phyloP scores from a whole-genome alignment of 2,113 vertebrate species.

The Peromyscus polionotus region DNA sequence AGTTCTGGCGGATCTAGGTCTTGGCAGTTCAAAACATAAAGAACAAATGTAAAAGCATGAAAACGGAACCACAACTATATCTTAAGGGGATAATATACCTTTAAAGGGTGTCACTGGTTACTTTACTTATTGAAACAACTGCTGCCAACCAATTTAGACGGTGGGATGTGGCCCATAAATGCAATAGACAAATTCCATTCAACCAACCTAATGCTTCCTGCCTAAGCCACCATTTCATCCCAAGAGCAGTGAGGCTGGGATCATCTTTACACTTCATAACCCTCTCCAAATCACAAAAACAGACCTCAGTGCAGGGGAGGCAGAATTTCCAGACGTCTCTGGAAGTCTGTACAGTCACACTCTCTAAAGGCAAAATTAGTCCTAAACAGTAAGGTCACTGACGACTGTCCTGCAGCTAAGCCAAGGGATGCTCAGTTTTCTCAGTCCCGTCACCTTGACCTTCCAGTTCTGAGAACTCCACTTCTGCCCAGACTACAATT shows the following conservation, averaged over 20 bases:
- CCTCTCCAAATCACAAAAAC: slow-evolving; percentile 65
- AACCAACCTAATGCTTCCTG: slow-evolving; percentile 81
- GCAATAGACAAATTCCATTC: slow-evolving; percentile 79
- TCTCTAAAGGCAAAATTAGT: slow-evolving; percentile 68
- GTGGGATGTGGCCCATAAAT: slow-evolving; percentile 76
- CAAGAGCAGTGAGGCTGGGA: slow-evolving; percentile 61
- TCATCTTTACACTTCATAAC: slow-evolving; percentile 66
- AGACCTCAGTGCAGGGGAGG: slow-evolving; percentile 45
- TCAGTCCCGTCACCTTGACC: slow-evolving; percentile 49
- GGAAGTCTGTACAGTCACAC: slow-evolving; percentile 73
- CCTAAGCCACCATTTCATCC: slow-evolving; percentile 75
- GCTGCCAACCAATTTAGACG: slow-evolving; percentile 87
- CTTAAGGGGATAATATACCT: slow-evolving; percentile 90
- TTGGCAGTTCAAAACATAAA: slow-evolving; percentile 91
- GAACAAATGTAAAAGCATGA: slow-evolving; percentile 89
- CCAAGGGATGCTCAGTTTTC: slow-evolving; percentile 7
- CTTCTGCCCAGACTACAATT: not conserved
- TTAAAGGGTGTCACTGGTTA: slow-evolving; percentile 86
- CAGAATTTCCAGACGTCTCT: slow-evolving; percentile 9
- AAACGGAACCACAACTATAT: slow-evolving; percentile 88
- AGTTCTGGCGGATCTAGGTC: slow-evolving; percentile 90
- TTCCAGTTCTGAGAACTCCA: not conserved
- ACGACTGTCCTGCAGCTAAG: slow-evolving; percentile 48
- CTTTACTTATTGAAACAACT: slow-evolving; percentile 86
- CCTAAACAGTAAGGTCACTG: slow-evolving; percentile 19